Conservation (phyloP, 2,113 vertebrate genomes). For the Pao palembangensis region DNA sequence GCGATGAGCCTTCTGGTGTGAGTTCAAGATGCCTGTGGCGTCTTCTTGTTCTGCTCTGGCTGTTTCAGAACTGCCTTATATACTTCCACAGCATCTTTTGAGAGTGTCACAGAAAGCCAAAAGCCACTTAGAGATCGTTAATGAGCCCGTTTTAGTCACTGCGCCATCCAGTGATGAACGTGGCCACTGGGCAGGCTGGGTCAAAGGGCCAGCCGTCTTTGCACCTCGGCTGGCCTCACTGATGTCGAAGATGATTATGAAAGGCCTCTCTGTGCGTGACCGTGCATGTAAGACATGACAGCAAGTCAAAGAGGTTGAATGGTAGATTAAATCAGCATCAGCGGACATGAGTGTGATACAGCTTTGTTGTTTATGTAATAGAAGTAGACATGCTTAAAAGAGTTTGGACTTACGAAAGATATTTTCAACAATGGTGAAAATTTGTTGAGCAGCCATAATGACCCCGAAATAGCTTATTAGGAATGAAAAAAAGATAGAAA, state of each 20-base stretch:
- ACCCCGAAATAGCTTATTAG: not conserved
- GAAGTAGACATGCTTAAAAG: not conserved
- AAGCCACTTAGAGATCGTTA: conserved; percentile 66
- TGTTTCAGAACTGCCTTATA: conserved; percentile 51
- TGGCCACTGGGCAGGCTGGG: conserved; percentile 37
- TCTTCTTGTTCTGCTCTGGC: conserved; percentile 19
- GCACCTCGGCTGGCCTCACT: conserved; percentile 11
- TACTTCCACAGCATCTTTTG: conserved; percentile 37
- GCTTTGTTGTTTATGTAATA: not conserved
- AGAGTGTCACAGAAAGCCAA: conserved; percentile 65
- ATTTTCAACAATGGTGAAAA: not conserved
- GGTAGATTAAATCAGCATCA: conserved; percentile 26
- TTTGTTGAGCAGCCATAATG: conserved; percentile 2
- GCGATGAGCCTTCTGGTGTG: conserved; percentile 9
- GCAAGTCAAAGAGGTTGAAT: conserved; percentile 40
- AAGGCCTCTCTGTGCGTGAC: conserved; percentile 48
- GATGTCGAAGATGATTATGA: conserved; percentile 39
- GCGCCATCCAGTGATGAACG: conserved; percentile 22
- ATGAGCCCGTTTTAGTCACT: conserved; percentile 48
- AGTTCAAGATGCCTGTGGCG: conserved; percentile 6
- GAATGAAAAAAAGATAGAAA: not conserved
- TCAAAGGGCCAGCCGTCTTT: conserved; percentile 42
- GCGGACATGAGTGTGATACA: conserved; percentile 1
- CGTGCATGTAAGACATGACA: conserved; percentile 50
- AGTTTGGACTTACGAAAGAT: too few relatives aligned